Percentiles rank a stretch among this genome's conserved stretches.
phyloP scores from a whole-genome alignment of 2,888 invertebrate species.

The Chelonus formosanus region DNA sequence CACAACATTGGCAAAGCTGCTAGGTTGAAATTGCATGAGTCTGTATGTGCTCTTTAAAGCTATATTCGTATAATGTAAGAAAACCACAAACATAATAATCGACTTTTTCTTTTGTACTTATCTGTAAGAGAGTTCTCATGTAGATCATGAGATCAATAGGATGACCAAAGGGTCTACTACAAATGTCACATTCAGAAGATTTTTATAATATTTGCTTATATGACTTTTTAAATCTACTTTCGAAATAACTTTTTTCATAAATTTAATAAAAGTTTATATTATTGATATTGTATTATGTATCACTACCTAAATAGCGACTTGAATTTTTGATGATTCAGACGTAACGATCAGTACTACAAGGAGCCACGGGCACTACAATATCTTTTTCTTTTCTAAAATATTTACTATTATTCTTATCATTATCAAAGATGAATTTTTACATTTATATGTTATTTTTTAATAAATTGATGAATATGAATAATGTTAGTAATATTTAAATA shows the following conservation, averaged over 20 bases:
- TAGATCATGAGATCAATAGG: slow-evolving; percentile 67
- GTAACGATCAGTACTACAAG: too few relatives aligned
- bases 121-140: slow-evolving; percentile 48
- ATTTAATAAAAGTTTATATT: slow-evolving; percentile 49
- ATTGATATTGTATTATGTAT: too few relatives aligned
- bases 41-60: slow-evolving; percentile 61
- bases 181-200: slow-evolving; percentile 49
- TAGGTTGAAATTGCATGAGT: slow-evolving; percentile 62
- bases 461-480: too few relatives aligned
- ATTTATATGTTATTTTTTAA: too few relatives aligned
- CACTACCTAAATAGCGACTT: too few relatives aligned
- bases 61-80: slow-evolving; percentile 63
- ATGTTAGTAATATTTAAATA: too few relatives aligned
- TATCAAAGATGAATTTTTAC: too few relatives aligned
- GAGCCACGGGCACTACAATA: too few relatives aligned
- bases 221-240: slow-evolving; percentile 55
- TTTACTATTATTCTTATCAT: too few relatives aligned
- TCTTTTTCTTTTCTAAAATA: too few relatives aligned
- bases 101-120: slow-evolving; percentile 66
- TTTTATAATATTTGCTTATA: slow-evolving; percentile 54
- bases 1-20: slow-evolving; percentile 61
- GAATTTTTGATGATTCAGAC: too few relatives aligned
- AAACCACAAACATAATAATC: slow-evolving; percentile 66
- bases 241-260: slow-evolving; percentile 60
- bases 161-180: slow-evolving; percentile 67